phyloP scores from a whole-genome alignment of 2,113 vertebrate genomes.

The Leucoraja erinaceus region DNA sequence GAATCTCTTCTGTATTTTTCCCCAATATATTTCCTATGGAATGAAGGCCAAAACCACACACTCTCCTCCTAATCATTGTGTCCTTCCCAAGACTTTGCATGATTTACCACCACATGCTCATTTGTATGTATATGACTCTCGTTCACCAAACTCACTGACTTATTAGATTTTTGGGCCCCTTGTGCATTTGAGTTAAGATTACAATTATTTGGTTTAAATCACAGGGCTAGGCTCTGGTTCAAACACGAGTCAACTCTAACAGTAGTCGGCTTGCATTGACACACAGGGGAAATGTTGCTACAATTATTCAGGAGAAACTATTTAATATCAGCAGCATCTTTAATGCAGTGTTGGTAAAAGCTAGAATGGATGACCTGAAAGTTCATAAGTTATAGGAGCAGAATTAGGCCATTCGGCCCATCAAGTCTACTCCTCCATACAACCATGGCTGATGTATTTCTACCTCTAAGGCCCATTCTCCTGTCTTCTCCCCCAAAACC shows the following conservation, averaged over 20 bases:
- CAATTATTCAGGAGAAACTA: not conserved
- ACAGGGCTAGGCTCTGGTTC: not conserved
- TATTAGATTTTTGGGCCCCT: not conserved
- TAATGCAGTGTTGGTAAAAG: not conserved
- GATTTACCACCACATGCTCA: not conserved
- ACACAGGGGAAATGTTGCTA: not conserved
- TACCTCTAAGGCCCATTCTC: too few species aligned
- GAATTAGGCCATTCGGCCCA: too few species aligned
- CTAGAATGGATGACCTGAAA: not conserved
- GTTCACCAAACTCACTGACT: not conserved
- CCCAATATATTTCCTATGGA: not conserved
- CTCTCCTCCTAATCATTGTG: not conserved
- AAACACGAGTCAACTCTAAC: not conserved
- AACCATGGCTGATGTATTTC: too few species aligned
- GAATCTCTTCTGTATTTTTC: not conserved
- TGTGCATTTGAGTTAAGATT: not conserved
- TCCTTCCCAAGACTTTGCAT: not conserved
- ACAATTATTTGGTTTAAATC: not conserved
- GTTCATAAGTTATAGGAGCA: too few species aligned
- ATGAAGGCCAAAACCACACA: not conserved
- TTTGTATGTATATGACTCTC: not conserved
- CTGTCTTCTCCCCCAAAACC: too few species aligned
- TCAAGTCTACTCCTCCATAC: too few species aligned
- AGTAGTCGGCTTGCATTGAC: not conserved
- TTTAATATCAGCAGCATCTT: not conserved